Evolutionary conservation across 2,113 vertebrate species (phyloP).

Genomic region (Platysteira castanea): DNA sequence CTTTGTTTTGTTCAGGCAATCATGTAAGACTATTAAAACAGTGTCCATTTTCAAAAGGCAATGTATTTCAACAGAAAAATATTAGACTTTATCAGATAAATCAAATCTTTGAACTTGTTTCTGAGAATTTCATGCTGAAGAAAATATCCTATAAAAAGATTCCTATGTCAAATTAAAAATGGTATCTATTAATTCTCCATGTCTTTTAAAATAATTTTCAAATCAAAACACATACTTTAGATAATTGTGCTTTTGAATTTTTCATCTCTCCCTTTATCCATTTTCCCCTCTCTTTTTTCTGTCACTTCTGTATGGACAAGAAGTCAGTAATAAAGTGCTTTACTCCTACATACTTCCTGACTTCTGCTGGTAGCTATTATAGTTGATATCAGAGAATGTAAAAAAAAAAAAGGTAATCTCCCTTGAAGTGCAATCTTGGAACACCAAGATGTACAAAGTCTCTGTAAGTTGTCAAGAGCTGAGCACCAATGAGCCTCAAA

Average conservation of each 20-base stretch:
- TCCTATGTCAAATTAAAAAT: background rate
- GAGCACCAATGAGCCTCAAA: background rate
- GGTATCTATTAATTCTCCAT: background rate
- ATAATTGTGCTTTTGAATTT: background rate
- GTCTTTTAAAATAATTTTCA: background rate
- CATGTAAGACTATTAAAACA: background rate
- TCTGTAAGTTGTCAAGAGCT: background rate
- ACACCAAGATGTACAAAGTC: background rate
- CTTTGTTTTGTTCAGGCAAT: background rate
- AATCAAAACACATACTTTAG: background rate
- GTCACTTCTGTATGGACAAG: background rate
- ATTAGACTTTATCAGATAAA: background rate
- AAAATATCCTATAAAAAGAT: background rate
- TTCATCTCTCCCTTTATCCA: background rate
- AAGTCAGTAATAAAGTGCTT: background rate
- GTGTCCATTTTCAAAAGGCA: accelerated
- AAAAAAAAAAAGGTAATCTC: background rate
- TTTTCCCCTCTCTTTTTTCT: background rate
- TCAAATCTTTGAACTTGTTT: background rate
- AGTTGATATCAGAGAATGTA: background rate
- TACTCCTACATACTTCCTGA: background rate
- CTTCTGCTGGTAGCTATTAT: background rate
- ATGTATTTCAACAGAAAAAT: background rate
- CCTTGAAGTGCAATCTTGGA: background rate
- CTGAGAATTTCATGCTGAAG: background rate